Percentiles rank a stretch among this genome's conserved stretches.
phyloP scores from a whole-genome alignment of 2,888 invertebrate genomes.

The Apodemia duryi region DNA sequence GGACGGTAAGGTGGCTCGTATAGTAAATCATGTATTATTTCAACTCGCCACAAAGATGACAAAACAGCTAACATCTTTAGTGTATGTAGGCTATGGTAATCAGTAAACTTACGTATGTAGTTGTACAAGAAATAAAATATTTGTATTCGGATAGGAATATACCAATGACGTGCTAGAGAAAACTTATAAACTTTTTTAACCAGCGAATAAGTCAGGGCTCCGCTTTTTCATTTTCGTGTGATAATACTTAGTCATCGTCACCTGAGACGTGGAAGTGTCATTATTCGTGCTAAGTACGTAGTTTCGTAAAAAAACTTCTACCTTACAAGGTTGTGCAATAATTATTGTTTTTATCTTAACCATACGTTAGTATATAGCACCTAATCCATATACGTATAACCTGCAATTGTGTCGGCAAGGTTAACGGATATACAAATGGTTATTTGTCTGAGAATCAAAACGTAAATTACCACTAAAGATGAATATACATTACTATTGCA shows the following conservation, averaged over 20 bases:
- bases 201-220: no score
- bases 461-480: constrained; percentile 24
- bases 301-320: not conserved
- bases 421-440: constrained; percentile 26
- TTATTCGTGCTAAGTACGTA: not conserved
- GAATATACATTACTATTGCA: constrained; percentile 2
- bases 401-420: constrained; percentile 39
- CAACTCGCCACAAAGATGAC: no score
- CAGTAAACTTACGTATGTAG: no score
- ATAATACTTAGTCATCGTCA: not conserved
- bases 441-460: constrained; percentile 29
- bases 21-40: no score
- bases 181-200: no score
- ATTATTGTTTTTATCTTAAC: not conserved
- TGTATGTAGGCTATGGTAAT: no score
- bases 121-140: no score
- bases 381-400: constrained; percentile 1
- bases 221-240: not conserved
- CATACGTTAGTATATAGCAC: not conserved
- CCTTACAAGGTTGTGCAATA: constrained; percentile 2
- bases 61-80: no score
- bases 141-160: no score
- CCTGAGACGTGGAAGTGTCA: not conserved
- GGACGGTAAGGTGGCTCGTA: no score
- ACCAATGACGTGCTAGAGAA: no score